Evolutionary conservation across 2,113 vertebrate genomes (phyloP).

Genomic region (Paraplagusia blochii): DNA sequence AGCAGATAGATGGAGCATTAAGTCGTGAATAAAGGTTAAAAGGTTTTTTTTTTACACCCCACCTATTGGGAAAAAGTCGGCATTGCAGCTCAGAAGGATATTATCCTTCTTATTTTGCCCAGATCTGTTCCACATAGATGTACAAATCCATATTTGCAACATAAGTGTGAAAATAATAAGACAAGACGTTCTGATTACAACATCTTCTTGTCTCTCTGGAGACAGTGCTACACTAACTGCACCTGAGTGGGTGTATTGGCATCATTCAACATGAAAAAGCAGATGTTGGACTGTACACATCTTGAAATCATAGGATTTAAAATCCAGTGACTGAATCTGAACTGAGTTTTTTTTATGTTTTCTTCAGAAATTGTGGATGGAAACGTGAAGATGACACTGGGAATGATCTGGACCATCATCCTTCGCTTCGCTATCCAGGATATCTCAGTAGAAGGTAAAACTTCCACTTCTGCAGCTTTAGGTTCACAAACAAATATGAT

Average conservation of each 20-base stretch:
- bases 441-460: slow-evolving; percentile 91
- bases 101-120: too few relatives aligned
- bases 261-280: neutral
- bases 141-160: too few relatives aligned
- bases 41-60: too few relatives aligned
- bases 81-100: too few relatives aligned
- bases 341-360: neutral
- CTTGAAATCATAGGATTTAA: neutral
- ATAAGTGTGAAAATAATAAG: too few relatives aligned
- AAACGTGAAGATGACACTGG: slow-evolving; percentile 94
- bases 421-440: slow-evolving; percentile 96
- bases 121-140: too few relatives aligned
- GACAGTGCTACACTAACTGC: slow-evolving; percentile 6
- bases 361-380: slow-evolving; percentile 91
- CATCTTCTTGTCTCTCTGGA: neutral
- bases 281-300: slow-evolving; percentile 33
- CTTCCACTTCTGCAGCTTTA: neutral
- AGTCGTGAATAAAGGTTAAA: too few relatives aligned
- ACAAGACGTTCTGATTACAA: too few relatives aligned
- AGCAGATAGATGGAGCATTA: too few relatives aligned
- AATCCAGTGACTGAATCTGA: neutral
- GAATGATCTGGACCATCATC: slow-evolving; percentile 99
- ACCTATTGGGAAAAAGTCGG: too few relatives aligned
- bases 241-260: slow-evolving; percentile 29
- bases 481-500: neutral